Conservation (phyloP, 92 coral and sea anemone genomes). For the Paragorgia papillata region DNA sequence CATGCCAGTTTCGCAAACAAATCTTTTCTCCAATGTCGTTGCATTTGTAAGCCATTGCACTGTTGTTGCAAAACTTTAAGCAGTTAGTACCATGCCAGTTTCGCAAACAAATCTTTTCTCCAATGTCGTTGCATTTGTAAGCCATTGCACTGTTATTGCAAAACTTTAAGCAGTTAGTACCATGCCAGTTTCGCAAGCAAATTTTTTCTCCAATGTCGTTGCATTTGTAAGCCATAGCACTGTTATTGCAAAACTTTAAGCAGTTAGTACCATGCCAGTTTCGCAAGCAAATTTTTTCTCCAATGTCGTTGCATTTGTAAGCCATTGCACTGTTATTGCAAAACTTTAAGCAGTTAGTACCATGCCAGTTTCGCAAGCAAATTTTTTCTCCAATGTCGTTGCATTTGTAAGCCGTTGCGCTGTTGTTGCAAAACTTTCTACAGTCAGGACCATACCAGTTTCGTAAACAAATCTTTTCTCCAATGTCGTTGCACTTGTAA, state of each 20-base stretch:
- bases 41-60: no score
- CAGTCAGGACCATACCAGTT: slow-evolving; percentile 75
- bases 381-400: slow-evolving; percentile 7
- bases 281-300: slow-evolving; percentile 57
- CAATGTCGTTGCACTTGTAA: slow-evolving; percentile 41
- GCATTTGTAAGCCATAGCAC: slow-evolving; percentile 56
- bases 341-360: slow-evolving; percentile 26
- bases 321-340: slow-evolving; percentile 45
- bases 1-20: no score
- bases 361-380: slow-evolving; percentile 10
- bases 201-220: slow-evolving; percentile 7
- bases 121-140: slow-evolving; percentile 54
- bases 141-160: slow-evolving; percentile 47
- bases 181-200: slow-evolving; percentile 10
- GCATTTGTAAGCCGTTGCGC: slow-evolving; percentile 57
- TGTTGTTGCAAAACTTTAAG: no score
- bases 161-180: slow-evolving; percentile 23
- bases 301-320: slow-evolving; percentile 42
- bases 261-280: slow-evolving; percentile 75
- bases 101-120: not conserved
- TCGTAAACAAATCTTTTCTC: slow-evolving; percentile 57
- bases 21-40: no score
- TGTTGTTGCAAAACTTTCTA: slow-evolving; percentile 48
- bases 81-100: slow-evolving; percentile 12
- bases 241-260: slow-evolving; percentile 48